A percentile compares a stretch with the other conserved stretches of the same genome.
phyloP scores from a whole-genome alignment of 1,140 invertebrate genomes.

The Episyrphus balteatus region DNA sequence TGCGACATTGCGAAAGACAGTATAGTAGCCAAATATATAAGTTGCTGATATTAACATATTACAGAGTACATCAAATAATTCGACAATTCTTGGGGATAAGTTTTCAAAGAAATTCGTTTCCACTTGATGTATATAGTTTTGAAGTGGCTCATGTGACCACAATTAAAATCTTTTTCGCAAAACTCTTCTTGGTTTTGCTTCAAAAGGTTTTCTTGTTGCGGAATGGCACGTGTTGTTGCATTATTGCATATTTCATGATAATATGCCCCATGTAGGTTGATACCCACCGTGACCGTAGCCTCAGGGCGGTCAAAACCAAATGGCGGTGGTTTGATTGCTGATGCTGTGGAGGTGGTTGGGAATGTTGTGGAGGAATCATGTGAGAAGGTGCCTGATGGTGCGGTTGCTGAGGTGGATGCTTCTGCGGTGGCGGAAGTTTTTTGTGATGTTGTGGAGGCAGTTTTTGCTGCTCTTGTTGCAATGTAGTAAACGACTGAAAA shows the following conservation, averaged over 20 bases:
- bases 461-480: constrained; percentile 15
- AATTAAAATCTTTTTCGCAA: too few relatives aligned
- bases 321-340: constrained; percentile 40
- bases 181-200: too few relatives aligned
- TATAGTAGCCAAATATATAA: too few relatives aligned
- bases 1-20: too few relatives aligned
- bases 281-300: constrained; percentile 46
- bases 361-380: constrained; percentile 22
- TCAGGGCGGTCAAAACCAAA: constrained; percentile 53
- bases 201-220: constrained; percentile 25
- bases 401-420: constrained; percentile 20
- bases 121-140: too few relatives aligned
- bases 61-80: too few relatives aligned
- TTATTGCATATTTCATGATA: constrained; percentile 46
- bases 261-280: constrained; percentile 32
- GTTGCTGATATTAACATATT: too few relatives aligned
- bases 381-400: constrained; percentile 43
- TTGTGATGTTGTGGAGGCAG: constrained; percentile 19
- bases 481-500: constrained; percentile 7
- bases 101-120: too few relatives aligned
- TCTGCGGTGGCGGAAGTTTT: constrained; percentile 32
- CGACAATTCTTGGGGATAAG: too few relatives aligned
- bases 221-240: constrained; percentile 23
- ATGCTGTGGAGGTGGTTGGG: constrained; percentile 30
- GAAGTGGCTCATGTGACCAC: too few relatives aligned